phyloP scores from a whole-genome alignment of 2,113 vertebrate species.

The Oryzias woworae region DNA sequence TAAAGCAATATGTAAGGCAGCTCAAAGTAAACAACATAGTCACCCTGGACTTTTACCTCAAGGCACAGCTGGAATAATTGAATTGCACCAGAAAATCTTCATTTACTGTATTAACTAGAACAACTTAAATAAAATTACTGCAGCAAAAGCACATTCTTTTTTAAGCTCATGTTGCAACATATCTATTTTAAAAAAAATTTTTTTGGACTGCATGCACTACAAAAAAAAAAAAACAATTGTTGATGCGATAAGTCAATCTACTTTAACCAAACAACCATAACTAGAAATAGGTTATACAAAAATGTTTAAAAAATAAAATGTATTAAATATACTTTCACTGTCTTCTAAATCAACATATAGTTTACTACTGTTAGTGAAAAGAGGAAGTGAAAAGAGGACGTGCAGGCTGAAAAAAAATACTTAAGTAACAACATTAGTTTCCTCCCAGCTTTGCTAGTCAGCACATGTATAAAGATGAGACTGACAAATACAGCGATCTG shows the following conservation, averaged over 20 bases:
- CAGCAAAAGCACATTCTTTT: background rate
- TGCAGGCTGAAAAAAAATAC: background rate
- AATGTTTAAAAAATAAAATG: background rate
- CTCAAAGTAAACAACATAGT: constrained; percentile 37
- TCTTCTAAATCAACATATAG: background rate
- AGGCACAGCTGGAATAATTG: constrained; percentile 35
- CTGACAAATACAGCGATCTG: too few relatives aligned
- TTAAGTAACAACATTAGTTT: constrained; percentile 17
- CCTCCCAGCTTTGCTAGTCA: constrained; percentile 5
- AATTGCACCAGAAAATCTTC: constrained; percentile 39
- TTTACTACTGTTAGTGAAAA: background rate
- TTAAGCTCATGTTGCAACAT: background rate
- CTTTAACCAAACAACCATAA: background rate
- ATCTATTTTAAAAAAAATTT: background rate
- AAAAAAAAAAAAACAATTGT: background rate
- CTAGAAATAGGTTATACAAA: background rate
- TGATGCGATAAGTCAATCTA: background rate
- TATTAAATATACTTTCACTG: background rate
- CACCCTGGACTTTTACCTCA: constrained; percentile 31
- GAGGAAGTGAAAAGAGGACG: constrained; percentile 60
- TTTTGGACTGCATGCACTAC: background rate
- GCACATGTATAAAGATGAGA: too few relatives aligned
- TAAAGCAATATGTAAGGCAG: constrained; percentile 9
- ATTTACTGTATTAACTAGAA: constrained; percentile 8
- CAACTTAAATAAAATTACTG: constrained; percentile 27